phyloP scores from a whole-genome alignment of 2,113 vertebrate genomes.

The Pycnonotus jocosus region DNA sequence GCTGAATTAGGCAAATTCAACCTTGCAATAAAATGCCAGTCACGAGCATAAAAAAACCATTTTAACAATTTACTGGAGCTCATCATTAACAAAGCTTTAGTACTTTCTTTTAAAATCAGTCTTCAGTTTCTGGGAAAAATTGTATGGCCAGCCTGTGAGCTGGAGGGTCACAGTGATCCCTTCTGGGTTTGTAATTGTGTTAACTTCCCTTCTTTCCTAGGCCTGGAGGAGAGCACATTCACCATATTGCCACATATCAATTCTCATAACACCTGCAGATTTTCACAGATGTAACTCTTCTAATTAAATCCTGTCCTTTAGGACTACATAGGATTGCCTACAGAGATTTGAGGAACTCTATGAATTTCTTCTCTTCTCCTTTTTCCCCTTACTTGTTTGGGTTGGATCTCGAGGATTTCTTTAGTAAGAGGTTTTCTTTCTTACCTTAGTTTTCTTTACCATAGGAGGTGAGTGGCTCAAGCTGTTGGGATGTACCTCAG shows the following conservation, averaged over 20 bases:
- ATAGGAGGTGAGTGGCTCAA: neutral
- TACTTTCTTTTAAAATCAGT: neutral
- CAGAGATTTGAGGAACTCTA: neutral
- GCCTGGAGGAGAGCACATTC: neutral
- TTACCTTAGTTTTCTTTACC: neutral
- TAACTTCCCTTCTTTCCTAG: neutral
- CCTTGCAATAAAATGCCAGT: neutral
- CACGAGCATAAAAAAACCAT: neutral
- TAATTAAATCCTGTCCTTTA: slow-evolving; percentile 41
- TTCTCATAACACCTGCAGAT: neutral
- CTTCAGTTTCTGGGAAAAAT: neutral
- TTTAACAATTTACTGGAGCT: neutral
- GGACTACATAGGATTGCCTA: neutral
- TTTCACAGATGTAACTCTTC: neutral
- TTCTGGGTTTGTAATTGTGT: neutral
- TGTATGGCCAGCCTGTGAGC: neutral
- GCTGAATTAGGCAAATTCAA: slow-evolving; percentile 1
- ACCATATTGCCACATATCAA: neutral
- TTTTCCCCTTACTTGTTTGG: neutral
- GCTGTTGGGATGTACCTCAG: neutral
- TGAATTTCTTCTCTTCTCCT: neutral
- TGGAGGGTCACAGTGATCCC: neutral
- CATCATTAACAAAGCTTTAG: neutral
- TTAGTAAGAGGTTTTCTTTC: neutral
- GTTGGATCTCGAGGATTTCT: neutral